Percentiles rank a stretch among this genome's conserved stretches.
Evolutionary conservation across 2,888 invertebrate species (phyloP).

Genomic region (Ecliptopera silaceata): DNA sequence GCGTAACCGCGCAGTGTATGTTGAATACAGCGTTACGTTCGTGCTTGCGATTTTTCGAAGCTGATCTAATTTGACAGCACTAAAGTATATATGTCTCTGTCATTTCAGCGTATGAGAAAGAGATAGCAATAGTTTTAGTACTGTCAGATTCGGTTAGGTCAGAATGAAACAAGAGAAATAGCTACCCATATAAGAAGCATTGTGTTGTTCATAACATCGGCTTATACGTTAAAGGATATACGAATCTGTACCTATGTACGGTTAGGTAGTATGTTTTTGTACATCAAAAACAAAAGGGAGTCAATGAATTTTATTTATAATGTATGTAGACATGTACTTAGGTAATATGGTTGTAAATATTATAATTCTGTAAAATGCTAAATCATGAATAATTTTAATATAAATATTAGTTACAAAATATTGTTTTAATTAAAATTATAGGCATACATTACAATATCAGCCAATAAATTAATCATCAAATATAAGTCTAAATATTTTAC

Average conservation of each 20-base stretch:
- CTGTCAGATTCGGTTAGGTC: too few species aligned
- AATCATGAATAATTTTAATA: conserved; percentile 82
- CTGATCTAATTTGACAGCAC: too few species aligned
- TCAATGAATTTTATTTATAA: conserved; percentile 81
- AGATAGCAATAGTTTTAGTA: too few species aligned
- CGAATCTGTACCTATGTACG: conserved; percentile 53
- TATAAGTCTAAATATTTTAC: too few species aligned
- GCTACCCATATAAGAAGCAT: not conserved
- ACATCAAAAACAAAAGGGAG: conserved; percentile 77
- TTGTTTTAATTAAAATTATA: conserved; percentile 68
- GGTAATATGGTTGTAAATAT: conserved; percentile 81
- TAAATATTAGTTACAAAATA: conserved; percentile 79
- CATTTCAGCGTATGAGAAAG: too few species aligned
- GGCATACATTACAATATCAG: not conserved
- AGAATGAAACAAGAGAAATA: not conserved
- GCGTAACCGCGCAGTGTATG: too few species aligned
- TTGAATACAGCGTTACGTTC: too few species aligned
- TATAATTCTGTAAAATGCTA: conserved; percentile 80
- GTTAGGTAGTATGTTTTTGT: conserved; percentile 66
- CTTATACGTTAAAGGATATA: conserved; percentile 50
- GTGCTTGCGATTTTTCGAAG: too few species aligned
- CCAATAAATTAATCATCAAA: not conserved
- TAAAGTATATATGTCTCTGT: too few species aligned
- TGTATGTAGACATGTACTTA: conserved; percentile 79
- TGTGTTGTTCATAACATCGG: conserved; percentile 54